Evolutionary conservation across 2,113 vertebrate species (phyloP).

Genomic region (Ammodytes dubius): DNA sequence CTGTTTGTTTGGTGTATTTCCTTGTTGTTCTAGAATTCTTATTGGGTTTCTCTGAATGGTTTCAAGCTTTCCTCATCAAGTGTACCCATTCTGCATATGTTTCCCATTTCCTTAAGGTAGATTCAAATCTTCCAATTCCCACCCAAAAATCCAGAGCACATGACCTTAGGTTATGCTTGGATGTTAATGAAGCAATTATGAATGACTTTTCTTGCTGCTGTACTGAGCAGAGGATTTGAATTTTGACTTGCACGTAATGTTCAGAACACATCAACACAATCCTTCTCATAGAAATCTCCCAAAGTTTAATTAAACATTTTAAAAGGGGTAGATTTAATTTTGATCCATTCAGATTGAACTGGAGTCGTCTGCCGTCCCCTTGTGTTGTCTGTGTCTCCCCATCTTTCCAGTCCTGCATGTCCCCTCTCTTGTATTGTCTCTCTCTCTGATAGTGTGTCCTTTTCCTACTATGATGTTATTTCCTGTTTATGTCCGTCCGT

Average conservation of each 20-base stretch:
- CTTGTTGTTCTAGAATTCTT: neutral
- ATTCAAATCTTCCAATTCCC: neutral
- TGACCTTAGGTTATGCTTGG: neutral
- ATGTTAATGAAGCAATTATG: neutral
- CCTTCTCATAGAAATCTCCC: neutral
- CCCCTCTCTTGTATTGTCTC: constrained; percentile 22
- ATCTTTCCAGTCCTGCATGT: constrained; percentile 37
- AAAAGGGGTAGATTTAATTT: neutral
- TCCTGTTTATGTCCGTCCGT: constrained; percentile 62
- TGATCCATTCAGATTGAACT: neutral
- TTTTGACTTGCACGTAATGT: neutral
- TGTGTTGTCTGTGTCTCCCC: constrained; percentile 27
- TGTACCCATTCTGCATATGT: neutral
- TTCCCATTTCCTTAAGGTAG: neutral
- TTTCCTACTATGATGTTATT: constrained; percentile 54
- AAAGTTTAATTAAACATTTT: neutral
- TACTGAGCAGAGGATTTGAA: neutral
- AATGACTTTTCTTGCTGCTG: neutral
- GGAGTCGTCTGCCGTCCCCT: neutral
- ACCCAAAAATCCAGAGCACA: neutral
- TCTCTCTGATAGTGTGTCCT: constrained; percentile 55
- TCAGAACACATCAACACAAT: neutral
- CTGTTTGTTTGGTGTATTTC: neutral
- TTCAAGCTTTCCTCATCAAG: neutral
- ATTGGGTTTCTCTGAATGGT: neutral